Base-by-base conservation (phyloP, 2,888 invertebrate species). In the Herminia tarsipennalis region DNA sequence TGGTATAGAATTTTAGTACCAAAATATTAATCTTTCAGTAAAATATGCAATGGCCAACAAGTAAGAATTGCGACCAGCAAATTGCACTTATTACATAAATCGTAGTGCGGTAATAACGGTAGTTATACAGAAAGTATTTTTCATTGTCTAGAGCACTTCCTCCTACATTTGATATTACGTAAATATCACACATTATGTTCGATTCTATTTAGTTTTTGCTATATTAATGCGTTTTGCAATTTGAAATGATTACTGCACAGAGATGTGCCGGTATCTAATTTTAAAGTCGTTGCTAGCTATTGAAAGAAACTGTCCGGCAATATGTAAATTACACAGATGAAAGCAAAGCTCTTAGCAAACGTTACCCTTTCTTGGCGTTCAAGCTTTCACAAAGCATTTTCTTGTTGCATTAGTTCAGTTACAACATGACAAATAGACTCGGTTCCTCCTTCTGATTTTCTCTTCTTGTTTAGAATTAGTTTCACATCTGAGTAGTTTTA, bases 101-200 rank as follows among this genome's bases (percentile, higher is more conserved):
- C 50, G 42, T 22, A 43, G 59, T 70, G 63, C 62, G 36, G 73
- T 81, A 82, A 81, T 66, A 61, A 66, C 79, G 72, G 73, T 70
- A 78, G 79, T 83, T 82, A 77, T 71, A 78, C 73, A 76, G 73
- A 82, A 80, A 76, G 69, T 67, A 76, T 79, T 83, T 81, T 89
- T 88, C 88, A 88, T 86, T 88, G 88, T 89, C 88, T 88, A 87
- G 88, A 86, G 81, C 87, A 83, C 83, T 89, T 89, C 85, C 87
- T 83, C 58, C 69, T 78, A 72, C 73, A 70, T 73, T 67, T 60
- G 54, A 43, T 55, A 70, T 86, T 86, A 83, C 76, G 71, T 81
- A 80, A 84, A 74, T 45, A 57, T 35, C 52, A 56, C 38, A 35
- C 47, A 56, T 59, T 55, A 53, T 55, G 47, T 56, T 46, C 35